phyloP scores from a whole-genome alignment of 2,888 invertebrate species.

The Tromatobia lineatoria region DNA sequence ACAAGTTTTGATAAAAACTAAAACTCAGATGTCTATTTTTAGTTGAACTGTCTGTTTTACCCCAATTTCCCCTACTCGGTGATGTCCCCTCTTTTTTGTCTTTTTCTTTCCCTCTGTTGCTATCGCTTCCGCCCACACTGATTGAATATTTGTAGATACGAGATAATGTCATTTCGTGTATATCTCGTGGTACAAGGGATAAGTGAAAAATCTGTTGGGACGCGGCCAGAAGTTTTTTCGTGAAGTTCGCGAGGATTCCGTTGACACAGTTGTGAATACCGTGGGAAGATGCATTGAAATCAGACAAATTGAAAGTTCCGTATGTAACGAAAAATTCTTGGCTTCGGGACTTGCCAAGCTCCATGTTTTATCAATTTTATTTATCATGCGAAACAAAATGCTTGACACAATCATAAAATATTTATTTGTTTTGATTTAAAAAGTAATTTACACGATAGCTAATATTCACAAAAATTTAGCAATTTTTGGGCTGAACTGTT shows the following conservation, averaged over 20 bases:
- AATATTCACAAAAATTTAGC: too few relatives aligned
- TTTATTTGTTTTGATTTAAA: background rate
- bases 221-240: background rate
- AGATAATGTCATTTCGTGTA: slow-evolving; percentile 34
- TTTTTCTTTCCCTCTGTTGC: slow-evolving; percentile 35
- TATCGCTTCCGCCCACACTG: slow-evolving; percentile 46
- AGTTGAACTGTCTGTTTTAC: too few relatives aligned
- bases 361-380: background rate
- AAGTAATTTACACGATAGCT: too few relatives aligned
- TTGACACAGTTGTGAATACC: slow-evolving; percentile 12
- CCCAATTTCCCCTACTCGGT: too few relatives aligned
- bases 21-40: too few relatives aligned
- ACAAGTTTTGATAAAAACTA: too few relatives aligned
- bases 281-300: background rate
- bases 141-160: slow-evolving; percentile 70
- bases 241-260: background rate
- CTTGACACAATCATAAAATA: background rate
- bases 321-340: background rate
- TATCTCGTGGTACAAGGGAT: background rate
- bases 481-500: too few relatives aligned
- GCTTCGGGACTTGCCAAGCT: background rate
- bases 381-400: background rate
- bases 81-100: background rate
- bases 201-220: slow-evolving; percentile 24
- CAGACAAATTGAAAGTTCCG: background rate